These are phyloP conservation scores for Macrosoma leucophasiata DNA, from an alignment of 2,888 invertebrate species.

Conservation along the genomic window DNA sequence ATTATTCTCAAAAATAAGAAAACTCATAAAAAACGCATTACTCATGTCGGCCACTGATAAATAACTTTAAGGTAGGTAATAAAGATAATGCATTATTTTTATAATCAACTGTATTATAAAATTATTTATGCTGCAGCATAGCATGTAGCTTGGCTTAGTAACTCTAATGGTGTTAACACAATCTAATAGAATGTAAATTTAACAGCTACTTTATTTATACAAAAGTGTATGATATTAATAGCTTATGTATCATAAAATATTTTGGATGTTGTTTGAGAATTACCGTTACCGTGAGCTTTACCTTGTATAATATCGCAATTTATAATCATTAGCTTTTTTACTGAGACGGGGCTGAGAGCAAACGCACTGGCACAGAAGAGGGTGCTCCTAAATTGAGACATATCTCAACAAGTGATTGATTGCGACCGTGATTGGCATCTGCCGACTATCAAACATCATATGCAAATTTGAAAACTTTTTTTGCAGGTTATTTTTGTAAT, in stretches of 20 bases:
- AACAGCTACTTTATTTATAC: too few relatives aligned
- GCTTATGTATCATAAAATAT: too few relatives aligned
- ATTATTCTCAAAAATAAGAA: slow-evolving; percentile 46
- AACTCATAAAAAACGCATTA: slow-evolving; percentile 54
- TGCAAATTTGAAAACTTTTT: slow-evolving; percentile 51
- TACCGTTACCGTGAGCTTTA: slow-evolving; percentile 44
- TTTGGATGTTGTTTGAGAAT: slow-evolving; percentile 37
- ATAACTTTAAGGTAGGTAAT: slow-evolving; percentile 32
- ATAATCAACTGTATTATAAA: slow-evolving; percentile 8
- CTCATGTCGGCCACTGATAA: slow-evolving; percentile 38
- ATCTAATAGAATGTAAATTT: too few relatives aligned
- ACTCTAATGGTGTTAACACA: too few relatives aligned
- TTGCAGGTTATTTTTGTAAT: slow-evolving; percentile 34
- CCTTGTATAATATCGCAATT: slow-evolving; percentile 63
- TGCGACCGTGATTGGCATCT: slow-evolving; percentile 58
- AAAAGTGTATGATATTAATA: too few relatives aligned
- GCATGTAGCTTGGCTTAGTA: too few relatives aligned
- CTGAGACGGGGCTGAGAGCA: slow-evolving; percentile 31
- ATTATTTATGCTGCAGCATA: too few relatives aligned
- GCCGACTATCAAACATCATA: slow-evolving; percentile 47
- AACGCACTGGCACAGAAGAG: slow-evolving; percentile 37
- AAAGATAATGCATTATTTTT: slow-evolving; percentile 19
- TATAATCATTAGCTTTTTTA: slow-evolving; percentile 67
- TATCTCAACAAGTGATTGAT: slow-evolving; percentile 69
- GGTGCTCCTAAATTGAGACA: slow-evolving; percentile 66